Base-by-base conservation (phyloP, 2,888 invertebrate species). In the Cephus rjabovi region DNA sequence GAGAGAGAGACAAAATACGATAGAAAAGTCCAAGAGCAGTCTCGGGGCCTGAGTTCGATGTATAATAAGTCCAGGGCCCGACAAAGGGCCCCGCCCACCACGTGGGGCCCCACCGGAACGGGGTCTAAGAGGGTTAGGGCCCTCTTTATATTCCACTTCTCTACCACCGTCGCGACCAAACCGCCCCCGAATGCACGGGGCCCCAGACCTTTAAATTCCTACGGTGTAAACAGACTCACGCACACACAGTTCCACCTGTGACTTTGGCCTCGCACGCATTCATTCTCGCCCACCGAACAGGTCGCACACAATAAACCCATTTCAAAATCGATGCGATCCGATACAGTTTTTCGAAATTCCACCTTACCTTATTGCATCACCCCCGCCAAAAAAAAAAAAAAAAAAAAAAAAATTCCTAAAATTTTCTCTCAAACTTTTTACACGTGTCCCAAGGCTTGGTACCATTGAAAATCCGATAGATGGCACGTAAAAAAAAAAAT, bases 141-240 rank as follows among this genome's bases (percentile, higher is more conserved):
- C 81, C 84, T 56, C 40, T 83, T 83, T 79, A 80, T 80, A 77
- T 79, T 77, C 79, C 81, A 76, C 75, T 78, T 76, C 78, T 78
- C 79, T 76, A 77, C 76, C 80, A 74, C 77, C 37, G 73, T 76
- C 37, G 69, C 74, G 73, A 78, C 40, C 40, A 23, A 56, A 56
- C 40, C 79, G 37, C 76, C 78, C 78, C 40, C 40, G 40, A 56
- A 56, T 56, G 23, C 71, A 76, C 81, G 81, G 76, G 37, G 79
- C 34, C 34, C 76, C 81, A 75, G 85, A 82, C 82, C 85, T 85
- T 85, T 85, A 85, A 85, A 85, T 84, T 85, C 84, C 85, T 81
- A 79, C 82, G 83, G 79, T 83, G 83, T 84, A 83, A 84, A 84
- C 83, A 84, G 81, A 81, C 82, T 79, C 83, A 82, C 82, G 33